phyloP scores from a whole-genome alignment of 2,797 vertebrate species.

The Chloroceryle inda region DNA sequence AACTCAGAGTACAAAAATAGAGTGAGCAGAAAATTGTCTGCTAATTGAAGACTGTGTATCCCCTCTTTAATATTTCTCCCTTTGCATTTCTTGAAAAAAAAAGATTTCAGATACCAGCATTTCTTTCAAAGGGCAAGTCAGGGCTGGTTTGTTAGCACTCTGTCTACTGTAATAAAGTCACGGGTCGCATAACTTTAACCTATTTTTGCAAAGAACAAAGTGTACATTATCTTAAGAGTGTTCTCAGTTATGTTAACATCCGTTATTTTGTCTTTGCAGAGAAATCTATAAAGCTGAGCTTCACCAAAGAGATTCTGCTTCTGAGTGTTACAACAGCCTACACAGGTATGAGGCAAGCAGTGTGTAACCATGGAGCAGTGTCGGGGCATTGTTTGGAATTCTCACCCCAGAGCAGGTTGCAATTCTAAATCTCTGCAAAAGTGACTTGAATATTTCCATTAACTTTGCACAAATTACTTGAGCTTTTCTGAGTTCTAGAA shows the following conservation, averaged over 20 bases:
- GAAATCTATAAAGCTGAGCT: slow-evolving; percentile 87
- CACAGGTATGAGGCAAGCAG: slow-evolving; percentile 84
- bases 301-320: slow-evolving; percentile 94
- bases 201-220: neutral
- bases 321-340: slow-evolving; percentile 92
- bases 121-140: neutral
- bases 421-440: neutral
- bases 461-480: neutral
- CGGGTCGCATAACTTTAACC: neutral
- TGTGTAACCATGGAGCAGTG: neutral
- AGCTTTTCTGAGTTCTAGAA: neutral
- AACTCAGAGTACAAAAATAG: neutral
- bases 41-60: neutral
- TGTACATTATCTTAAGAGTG: neutral
- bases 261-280: slow-evolving; percentile 78
- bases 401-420: neutral
- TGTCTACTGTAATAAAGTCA: neutral
- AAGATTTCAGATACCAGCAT: neutral
- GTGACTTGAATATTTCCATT: neutral
- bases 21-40: neutral
- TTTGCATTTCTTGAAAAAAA: neutral
- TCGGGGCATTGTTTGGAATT: neutral
- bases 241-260: neutral
- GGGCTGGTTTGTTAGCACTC: neutral
- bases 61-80: neutral